phyloP scores from a whole-genome alignment of 2,888 invertebrate genomes.

The Pristionchus mayeri region DNA sequence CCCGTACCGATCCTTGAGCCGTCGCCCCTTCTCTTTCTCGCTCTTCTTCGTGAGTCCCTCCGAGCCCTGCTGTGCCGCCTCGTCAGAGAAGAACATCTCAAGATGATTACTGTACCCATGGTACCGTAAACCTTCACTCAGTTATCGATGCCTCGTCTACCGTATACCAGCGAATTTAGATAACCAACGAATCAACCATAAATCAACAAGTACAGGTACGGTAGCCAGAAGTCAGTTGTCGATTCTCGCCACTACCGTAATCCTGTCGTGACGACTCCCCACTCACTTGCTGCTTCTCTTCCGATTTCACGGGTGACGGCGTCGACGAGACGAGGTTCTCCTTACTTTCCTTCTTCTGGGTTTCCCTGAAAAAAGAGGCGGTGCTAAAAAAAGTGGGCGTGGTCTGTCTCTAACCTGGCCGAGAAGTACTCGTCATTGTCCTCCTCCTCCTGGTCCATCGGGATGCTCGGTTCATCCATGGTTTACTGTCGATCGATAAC shows the following conservation, averaged over 20 bases:
- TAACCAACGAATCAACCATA: too few relatives aligned
- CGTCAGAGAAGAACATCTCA: constrained; percentile 27
- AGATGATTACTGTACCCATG: not conserved
- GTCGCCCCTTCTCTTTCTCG: not conserved
- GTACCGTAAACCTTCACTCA: not conserved
- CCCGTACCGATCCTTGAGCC: constrained; percentile 2
- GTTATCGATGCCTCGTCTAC: not conserved
- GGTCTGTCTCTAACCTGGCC: not conserved
- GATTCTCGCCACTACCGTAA: not conserved
- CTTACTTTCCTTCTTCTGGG: not conserved
- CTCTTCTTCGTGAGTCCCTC: constrained; percentile 12
- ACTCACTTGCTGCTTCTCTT: not conserved
- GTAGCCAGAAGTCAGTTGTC: not conserved
- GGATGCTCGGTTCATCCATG: constrained; percentile 18
- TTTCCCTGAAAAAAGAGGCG: not conserved
- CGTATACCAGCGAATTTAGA: too few relatives aligned
- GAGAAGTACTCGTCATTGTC: constrained; percentile 33
- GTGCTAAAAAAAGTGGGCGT: not conserved
- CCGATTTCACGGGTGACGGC: too few relatives aligned
- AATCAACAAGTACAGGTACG: too few relatives aligned
- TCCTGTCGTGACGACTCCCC: not conserved
- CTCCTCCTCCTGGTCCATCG: constrained; percentile 41
- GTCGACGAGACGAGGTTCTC: not conserved
- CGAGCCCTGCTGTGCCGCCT: not conserved
- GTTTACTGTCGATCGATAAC: not conserved